Evolutionary conservation across 2,888 invertebrate genomes (phyloP).

Genomic region (Chloroclysta siterata): DNA sequence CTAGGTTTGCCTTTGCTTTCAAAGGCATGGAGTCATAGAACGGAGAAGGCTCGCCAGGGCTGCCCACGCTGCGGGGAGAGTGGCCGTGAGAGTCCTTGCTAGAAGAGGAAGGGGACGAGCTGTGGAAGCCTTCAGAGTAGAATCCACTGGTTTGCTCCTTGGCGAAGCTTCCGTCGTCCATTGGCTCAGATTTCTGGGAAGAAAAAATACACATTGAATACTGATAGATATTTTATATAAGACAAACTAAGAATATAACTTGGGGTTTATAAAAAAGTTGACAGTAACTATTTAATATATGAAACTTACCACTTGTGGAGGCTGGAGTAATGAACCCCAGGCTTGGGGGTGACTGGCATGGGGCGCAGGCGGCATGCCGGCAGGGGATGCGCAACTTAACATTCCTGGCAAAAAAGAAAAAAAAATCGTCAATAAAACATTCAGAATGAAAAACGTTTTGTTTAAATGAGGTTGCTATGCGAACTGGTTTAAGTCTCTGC

Average conservation of each 20-base stretch:
- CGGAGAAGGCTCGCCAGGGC: conserved; percentile 68
- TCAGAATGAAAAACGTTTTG: conserved; percentile 4
- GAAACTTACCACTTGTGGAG: conserved; percentile 69
- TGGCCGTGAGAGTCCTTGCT: conserved; percentile 81
- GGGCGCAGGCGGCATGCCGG: conserved; percentile 76
- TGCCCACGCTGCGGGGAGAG: conserved; percentile 78
- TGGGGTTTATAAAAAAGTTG: too few species aligned
- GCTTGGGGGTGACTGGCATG: conserved; percentile 63
- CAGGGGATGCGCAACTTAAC: conserved; percentile 77
- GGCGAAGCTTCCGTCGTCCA: conserved; percentile 72
- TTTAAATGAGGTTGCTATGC: conserved; percentile 20
- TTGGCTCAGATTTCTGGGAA: conserved; percentile 85
- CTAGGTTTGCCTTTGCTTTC: conserved; percentile 76
- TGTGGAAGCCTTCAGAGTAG: conserved; percentile 86
- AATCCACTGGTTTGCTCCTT: conserved; percentile 86
- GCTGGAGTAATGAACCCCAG: conserved; percentile 69
- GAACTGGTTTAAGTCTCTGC: conserved; percentile 7
- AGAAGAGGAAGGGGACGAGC: conserved; percentile 85
- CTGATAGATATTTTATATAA: too few species aligned
- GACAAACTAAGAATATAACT: too few species aligned
- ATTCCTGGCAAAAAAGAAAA: conserved; percentile 58
- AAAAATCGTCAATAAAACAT: conserved; percentile 8
- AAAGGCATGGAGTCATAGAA: conserved; percentile 73
- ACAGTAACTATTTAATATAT: not conserved
- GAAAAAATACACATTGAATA: conserved; percentile 38